Percentiles rank a stretch among this genome's conserved stretches.
These are phyloP conservation scores for Barbus barbus DNA, from an alignment of 2,113 vertebrate species.

Conservation along the genomic window DNA sequence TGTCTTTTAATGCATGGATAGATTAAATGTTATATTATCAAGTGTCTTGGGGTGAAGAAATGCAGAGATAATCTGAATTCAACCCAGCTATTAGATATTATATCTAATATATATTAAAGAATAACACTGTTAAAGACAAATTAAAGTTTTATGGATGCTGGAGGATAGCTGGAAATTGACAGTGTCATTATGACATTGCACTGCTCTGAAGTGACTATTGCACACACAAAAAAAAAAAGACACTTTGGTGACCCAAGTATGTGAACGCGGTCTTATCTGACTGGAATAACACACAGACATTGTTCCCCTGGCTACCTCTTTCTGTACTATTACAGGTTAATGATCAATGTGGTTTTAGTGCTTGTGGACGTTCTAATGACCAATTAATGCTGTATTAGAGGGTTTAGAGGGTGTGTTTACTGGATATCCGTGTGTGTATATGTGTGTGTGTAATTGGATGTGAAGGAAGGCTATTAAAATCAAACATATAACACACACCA, in stretches of 20 bases:
- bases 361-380: slow-evolving; percentile 52
- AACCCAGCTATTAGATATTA: not conserved
- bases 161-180: not conserved
- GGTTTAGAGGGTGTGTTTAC: slow-evolving; percentile 36
- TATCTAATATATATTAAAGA: not conserved
- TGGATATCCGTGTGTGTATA: slow-evolving; percentile 32
- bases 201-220: not conserved
- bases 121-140: too few relatives aligned
- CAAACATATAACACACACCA: slow-evolving; percentile 2
- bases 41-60: not conserved
- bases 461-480: slow-evolving; percentile 4
- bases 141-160: not conserved
- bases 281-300: slow-evolving; percentile 4
- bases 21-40: not conserved
- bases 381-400: slow-evolving; percentile 51
- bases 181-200: not conserved
- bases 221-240: too few relatives aligned
- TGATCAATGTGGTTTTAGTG: slow-evolving; percentile 52
- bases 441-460: not conserved
- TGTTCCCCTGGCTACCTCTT: slow-evolving; percentile 21
- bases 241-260: slow-evolving; percentile 9
- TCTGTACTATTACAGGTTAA: slow-evolving; percentile 46
- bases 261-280: not conserved
- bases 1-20: not conserved
- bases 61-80: slow-evolving; percentile 11